These are phyloP conservation scores for Melanocharis versteri DNA, from an alignment of 2,113 vertebrate species.

Conservation along the genomic window DNA sequence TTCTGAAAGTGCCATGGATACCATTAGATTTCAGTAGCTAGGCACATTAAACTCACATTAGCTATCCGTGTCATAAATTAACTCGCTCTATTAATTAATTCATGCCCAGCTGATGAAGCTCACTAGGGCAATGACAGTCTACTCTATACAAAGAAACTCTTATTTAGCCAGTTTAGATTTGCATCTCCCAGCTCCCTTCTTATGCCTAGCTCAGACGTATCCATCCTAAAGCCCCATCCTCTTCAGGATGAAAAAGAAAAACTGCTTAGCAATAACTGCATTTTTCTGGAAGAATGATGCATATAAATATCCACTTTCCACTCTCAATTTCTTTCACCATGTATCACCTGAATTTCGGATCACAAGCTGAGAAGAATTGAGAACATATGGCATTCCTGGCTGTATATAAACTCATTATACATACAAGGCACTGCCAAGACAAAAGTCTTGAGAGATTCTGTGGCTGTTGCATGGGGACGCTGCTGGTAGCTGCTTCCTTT, in stretches of 20 bases:
- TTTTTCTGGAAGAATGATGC: neutral
- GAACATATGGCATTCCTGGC: neutral
- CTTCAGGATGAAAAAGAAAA: neutral
- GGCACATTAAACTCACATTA: neutral
- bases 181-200: neutral
- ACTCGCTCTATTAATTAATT: neutral
- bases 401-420: neutral
- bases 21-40: neutral
- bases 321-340: neutral
- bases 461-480: neutral
- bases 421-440: neutral
- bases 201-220: neutral
- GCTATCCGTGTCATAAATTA: neutral
- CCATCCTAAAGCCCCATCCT: neutral
- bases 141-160: neutral
- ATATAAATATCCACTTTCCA: neutral
- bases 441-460: neutral
- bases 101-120: neutral
- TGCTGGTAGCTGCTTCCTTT: neutral
- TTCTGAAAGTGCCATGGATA: neutral
- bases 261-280: neutral
- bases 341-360: neutral
- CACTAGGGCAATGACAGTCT: neutral
- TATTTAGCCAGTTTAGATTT: neutral
- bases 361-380: neutral